A percentile compares a stretch with the other conserved stretches of the same genome.
These are phyloP conservation scores for Rhodinocichla rosea DNA, from an alignment of 2,113 vertebrate species.

Conservation along the genomic window DNA sequence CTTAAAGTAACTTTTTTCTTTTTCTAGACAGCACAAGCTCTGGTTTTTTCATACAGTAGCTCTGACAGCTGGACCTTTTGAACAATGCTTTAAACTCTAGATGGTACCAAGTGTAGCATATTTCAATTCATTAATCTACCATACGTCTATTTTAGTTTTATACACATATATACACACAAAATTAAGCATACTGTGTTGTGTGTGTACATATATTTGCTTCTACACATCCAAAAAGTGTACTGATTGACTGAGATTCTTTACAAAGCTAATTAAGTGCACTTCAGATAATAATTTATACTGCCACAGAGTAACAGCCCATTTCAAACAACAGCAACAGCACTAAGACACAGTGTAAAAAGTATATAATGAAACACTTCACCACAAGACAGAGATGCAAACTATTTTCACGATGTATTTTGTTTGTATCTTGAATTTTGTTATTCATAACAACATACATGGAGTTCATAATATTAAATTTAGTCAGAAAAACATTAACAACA, in stretches of 20 bases:
- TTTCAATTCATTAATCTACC: neutral
- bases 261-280: neutral
- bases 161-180: neutral
- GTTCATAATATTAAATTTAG: neutral
- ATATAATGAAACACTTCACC: neutral
- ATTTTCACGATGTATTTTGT: neutral
- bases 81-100: neutral
- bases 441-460: neutral
- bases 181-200: neutral
- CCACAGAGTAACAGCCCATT: neutral
- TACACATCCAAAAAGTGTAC: neutral
- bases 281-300: neutral
- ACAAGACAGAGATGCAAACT: neutral
- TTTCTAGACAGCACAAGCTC: neutral
- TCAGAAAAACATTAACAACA: constrained; percentile 34
- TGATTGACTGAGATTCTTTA: neutral
- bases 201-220: neutral
- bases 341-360: neutral
- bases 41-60: neutral
- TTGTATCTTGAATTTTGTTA: neutral
- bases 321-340: neutral
- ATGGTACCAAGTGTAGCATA: neutral
- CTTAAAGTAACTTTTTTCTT: neutral
- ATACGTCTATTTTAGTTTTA: neutral
- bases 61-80: neutral